Evolutionary conservation across 1,140 invertebrate species (phyloP), one percentile per base, ranked within the genome.

Genomic region (Polyergus mexicanus): DNA sequence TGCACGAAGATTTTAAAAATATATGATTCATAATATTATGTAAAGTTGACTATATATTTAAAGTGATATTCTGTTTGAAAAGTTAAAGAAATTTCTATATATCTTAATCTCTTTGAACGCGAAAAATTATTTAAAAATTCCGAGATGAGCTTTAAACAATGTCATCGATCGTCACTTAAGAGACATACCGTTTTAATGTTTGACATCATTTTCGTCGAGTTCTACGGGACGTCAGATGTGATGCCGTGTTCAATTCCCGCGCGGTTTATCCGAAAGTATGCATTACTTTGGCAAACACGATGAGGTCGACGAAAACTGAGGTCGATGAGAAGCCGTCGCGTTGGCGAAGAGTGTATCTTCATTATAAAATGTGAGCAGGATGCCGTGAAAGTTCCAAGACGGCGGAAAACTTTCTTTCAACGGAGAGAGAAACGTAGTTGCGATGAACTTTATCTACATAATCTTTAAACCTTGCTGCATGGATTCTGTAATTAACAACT

Each of bases 201-300:
- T 41, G 77, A 81, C 51, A 25, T 71, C 25, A 32, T 80, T 44
- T 58, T 19, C 51, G 35, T 60, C 32, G 54, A 83, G 54, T 74
- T 74, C 13, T 44, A 60, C 19, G 54, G 25, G 68, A 83, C 56
- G 58, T 83, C 78, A 62, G 78, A 41, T 83, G 78, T 25, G 66
- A 74, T 47, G 19, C 68, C 44, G 38, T 44, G 78, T 83, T 83
- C 78, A 83, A 83, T 62, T 74, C 68, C 38, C 54, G 78, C 56
- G 56, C 68, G 54, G 54, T 83, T 72, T 83, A 47, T 83, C 38
- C 78, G 38, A 83, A 74, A 74, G 68, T 74, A 83, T 74, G 78
- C 78, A 72, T 83, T 83, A 83, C 78, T 83, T 83, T 35, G 19
- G 68, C 54, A 83, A 83, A 83, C 56, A 72, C 44, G 54, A 72